Base-by-base conservation (phyloP, 23 tunicate genomes). In the Phallusia fumigata region DNA sequence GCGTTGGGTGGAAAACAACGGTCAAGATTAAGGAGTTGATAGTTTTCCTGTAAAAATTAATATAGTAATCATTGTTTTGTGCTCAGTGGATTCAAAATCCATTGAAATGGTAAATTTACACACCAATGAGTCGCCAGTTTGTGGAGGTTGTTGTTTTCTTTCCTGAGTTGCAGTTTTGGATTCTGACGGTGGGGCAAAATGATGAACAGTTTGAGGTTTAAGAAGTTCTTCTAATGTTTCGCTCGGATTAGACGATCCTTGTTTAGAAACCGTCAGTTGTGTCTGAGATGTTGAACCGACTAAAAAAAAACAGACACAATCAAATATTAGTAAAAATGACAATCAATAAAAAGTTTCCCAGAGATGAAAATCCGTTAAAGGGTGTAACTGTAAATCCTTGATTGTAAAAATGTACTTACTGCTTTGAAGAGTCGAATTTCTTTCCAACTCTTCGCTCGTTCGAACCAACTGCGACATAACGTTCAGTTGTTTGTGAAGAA, bases 1-100 rank as follows among this genome's bases (percentile, higher is more conserved):
- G 83, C 89, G 30, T 85, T 85, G 13, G 89, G 83, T 26, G 89
- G 89, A 73, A 79, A 85, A 40, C 84, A 79, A 19, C 89, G 83
- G 30, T 85, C 89, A 52, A 85, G 72, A 58, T 85, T 78, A 2
- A 85, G 44, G 16, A 85, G 77, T 50, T 85, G 82, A 77, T 85
- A 85, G 24, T 85, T 65, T 18, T 73, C 89, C 89, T 85, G 76
- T 22, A 44, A 75, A 36, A 0, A 35, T n/a, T n/a, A n/a, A n/a
- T n/a, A n/a, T n/a, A n/a, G n/a, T n/a, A n/a, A n/a, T n/a, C n/a
- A 21, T 52, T 52, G 19, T 18, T 18, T 18, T 18, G 18, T 52
- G n/a, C n/a, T n/a, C n/a, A n/a, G n/a, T n/a, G n/a, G n/a, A 40
- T 40, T 40, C 47, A 40, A 10, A 40, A 40, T 10, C 8, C 10